Conservation (phyloP, 1,140 invertebrate genomes). For the Drosophila watanabei region DNA sequence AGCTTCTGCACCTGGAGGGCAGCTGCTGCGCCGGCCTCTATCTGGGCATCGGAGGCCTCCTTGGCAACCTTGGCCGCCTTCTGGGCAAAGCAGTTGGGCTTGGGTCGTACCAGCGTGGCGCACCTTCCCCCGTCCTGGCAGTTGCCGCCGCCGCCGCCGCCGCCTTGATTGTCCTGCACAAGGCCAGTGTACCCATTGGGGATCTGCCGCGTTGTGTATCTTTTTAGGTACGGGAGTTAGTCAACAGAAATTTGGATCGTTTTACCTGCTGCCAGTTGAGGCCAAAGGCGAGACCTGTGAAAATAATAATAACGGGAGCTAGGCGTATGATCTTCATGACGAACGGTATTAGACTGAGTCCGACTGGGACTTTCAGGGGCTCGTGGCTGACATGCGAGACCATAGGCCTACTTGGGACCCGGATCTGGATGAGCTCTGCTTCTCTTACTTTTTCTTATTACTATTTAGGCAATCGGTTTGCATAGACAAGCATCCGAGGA, state of each 20-base stretch:
- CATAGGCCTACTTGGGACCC: background rate
- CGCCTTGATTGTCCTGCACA: background rate
- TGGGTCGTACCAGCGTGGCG: background rate
- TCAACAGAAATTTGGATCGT: background rate
- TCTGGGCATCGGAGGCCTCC: conserved; percentile 86
- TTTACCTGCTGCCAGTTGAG: background rate
- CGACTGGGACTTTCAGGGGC: background rate
- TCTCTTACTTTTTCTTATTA: background rate
- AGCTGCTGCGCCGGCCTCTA: background rate
- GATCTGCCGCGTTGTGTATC: background rate
- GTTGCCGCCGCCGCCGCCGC: background rate
- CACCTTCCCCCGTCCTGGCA: background rate
- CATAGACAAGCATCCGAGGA: background rate
- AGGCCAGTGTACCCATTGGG: background rate
- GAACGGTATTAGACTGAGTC: background rate
- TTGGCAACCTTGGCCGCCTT: conserved; percentile 89
- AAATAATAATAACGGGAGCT: background rate
- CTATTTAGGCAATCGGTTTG: background rate
- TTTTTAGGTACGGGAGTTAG: fast-evolving
- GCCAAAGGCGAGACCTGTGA: background rate
- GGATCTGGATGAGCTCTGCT: too few species aligned
- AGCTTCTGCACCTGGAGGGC: conserved; percentile 67
- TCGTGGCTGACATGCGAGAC: background rate
- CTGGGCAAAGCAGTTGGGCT: conserved; percentile 86
- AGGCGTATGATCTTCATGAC: background rate